Conservation (phyloP, 1,140 invertebrate genomes). For the Meloidogyne floridensis region DNA sequence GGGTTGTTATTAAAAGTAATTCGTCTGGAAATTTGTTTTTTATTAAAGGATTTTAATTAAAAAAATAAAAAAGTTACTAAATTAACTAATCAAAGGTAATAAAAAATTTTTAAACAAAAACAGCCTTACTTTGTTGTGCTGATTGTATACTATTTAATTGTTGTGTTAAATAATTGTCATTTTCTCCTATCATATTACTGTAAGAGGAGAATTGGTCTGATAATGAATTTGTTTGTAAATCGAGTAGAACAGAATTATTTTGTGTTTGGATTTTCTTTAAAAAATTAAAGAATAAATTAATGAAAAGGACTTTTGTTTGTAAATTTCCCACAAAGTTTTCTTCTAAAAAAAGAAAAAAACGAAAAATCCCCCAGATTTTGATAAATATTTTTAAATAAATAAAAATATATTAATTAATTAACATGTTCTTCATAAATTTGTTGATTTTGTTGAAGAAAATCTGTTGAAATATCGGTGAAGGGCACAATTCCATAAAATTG, state of each 20-base stretch:
- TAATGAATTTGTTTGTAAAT: slow-evolving; percentile 6
- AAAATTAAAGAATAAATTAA: background rate
- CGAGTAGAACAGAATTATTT: background rate
- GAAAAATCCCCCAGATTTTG: too few relatives aligned
- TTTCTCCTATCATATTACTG: background rate
- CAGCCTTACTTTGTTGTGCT: background rate
- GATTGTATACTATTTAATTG: background rate
- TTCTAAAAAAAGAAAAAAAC: too few relatives aligned
- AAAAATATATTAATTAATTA: too few relatives aligned
- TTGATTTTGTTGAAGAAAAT: background rate
- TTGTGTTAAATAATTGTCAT: background rate
- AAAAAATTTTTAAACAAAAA: too few relatives aligned
- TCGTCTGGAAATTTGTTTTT: background rate
- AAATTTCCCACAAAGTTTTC: too few relatives aligned
- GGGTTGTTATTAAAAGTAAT: background rate
- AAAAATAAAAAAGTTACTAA: background rate
- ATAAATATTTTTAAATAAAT: background rate
- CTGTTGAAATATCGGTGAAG: background rate
- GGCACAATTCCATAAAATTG: background rate
- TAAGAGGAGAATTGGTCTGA: background rate
- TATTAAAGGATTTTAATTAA: background rate
- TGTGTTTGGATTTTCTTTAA: background rate
- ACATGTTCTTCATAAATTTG: background rate
- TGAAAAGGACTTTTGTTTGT: too few relatives aligned
- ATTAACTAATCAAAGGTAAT: too few relatives aligned